phyloP scores from a whole-genome alignment of 2,888 invertebrate species.

The Campoplex capitator region DNA sequence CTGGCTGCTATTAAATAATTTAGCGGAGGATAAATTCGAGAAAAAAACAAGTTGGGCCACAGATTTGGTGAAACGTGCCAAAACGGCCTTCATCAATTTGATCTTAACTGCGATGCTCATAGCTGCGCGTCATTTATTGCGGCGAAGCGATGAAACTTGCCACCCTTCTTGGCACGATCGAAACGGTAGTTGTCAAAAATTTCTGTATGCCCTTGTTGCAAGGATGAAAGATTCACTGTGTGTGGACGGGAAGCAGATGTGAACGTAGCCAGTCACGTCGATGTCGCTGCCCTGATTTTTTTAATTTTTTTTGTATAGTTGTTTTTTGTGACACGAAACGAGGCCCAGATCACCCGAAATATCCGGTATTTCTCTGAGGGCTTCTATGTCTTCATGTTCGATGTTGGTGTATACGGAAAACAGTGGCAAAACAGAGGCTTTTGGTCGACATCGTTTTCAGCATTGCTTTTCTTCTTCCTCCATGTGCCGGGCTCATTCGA shows the following conservation, averaged over 20 bases:
- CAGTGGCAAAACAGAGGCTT: slow-evolving; percentile 62
- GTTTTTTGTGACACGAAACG: slow-evolving; percentile 46
- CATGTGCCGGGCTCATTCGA: slow-evolving; percentile 17
- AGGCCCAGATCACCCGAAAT: slow-evolving; percentile 61
- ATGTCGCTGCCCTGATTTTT: slow-evolving; percentile 20
- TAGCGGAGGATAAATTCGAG: background rate
- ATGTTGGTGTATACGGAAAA: slow-evolving; percentile 50
- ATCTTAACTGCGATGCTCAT: slow-evolving; percentile 2
- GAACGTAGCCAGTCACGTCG: slow-evolving; percentile 22
- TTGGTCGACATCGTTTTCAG: slow-evolving; percentile 46
- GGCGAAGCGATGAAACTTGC: slow-evolving; percentile 15
- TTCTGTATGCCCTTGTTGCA: slow-evolving; percentile 11
- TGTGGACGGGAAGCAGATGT: slow-evolving; percentile 57
- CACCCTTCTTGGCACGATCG: slow-evolving; percentile 8
- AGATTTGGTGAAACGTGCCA: slow-evolving; percentile 8
- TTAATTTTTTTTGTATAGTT: background rate
- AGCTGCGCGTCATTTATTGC: slow-evolving; percentile 8
- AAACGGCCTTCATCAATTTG: slow-evolving; percentile 7
- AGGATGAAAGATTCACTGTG: slow-evolving; percentile 22
- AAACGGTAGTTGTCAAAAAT: slow-evolving; percentile 23
- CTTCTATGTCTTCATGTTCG: slow-evolving; percentile 7
- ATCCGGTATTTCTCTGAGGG: slow-evolving; percentile 58
- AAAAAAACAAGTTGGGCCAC: background rate
- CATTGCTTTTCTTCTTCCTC: slow-evolving; percentile 45
- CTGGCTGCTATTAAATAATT: background rate